Conservation (phyloP, 1,140 invertebrate genomes). For the Paraescarpia echinospica region DNA sequence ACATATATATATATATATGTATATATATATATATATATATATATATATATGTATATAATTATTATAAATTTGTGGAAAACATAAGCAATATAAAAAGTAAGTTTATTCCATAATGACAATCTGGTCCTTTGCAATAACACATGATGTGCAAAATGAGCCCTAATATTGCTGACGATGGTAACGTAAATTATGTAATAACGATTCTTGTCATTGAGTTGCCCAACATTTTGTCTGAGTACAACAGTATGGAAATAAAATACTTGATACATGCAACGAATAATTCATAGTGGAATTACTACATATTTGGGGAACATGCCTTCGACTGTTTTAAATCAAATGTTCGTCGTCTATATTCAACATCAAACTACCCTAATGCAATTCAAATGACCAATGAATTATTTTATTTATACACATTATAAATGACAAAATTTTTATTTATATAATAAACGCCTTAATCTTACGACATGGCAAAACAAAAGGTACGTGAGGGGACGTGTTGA, state of each 20-base stretch:
- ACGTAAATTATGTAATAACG: too few relatives aligned
- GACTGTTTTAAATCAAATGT: neutral
- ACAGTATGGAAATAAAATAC: neutral
- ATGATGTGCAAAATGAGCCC: too few relatives aligned
- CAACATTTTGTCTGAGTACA: neutral
- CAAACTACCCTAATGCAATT: neutral
- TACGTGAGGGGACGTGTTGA: neutral
- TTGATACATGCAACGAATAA: neutral
- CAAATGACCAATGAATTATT: neutral
- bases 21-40: too few relatives aligned
- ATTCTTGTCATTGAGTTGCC: neutral
- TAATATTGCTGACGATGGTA: too few relatives aligned
- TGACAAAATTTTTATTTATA: neutral
- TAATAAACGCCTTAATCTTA: neutral
- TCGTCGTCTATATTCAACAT: neutral
- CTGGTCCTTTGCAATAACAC: too few relatives aligned
- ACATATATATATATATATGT: too few relatives aligned
- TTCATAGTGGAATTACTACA: neutral
- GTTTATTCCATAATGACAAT: too few relatives aligned
- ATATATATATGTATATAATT: too few relatives aligned
- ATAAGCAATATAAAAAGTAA: too few relatives aligned
- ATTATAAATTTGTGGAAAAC: too few relatives aligned
- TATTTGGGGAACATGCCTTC: neutral
- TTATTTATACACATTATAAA: neutral
- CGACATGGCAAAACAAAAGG: neutral